Percentiles rank a stretch among this genome's conserved stretches.
Conservation (phyloP, 2,888 invertebrate genomes). For the Nematopogon swammerdamellus region DNA sequence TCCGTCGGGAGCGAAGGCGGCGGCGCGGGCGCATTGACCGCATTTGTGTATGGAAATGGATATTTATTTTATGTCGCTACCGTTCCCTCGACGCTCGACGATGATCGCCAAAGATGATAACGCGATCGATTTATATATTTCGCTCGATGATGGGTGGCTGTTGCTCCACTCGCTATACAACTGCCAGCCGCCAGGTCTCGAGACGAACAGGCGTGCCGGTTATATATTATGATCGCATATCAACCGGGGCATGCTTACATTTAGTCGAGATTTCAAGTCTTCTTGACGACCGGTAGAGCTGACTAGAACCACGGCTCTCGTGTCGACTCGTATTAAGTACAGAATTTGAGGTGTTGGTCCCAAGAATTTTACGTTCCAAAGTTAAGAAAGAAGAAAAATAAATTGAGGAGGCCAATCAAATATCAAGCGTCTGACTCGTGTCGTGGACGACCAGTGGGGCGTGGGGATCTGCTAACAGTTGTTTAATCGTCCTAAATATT, state of each 20-base stretch:
- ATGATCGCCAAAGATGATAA: constrained; percentile 51
- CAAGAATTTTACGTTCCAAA: no score
- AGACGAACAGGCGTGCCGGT: not conserved
- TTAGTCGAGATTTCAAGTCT: not conserved
- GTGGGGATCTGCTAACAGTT: no score
- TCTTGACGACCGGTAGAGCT: not conserved
- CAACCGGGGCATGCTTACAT: not conserved
- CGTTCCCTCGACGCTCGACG: constrained; percentile 28
- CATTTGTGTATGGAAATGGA: constrained; percentile 50
- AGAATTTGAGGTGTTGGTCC: no score
- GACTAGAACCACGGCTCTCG: no score
- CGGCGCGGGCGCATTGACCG: constrained; percentile 18
- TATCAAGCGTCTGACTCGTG: no score
- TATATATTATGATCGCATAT: not conserved
- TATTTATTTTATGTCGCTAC: constrained; percentile 46
- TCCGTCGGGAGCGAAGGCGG: no score
- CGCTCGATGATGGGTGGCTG: constrained; percentile 46
- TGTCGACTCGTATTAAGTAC: no score
- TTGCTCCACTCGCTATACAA: constrained; percentile 37
- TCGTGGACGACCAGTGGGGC: no score
- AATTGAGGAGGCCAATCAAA: no score
- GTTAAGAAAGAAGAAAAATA: no score
- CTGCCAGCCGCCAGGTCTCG: constrained; percentile 28
- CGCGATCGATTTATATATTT: constrained; percentile 51
- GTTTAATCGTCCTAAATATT: no score